phyloP scores from a whole-genome alignment of 2,113 vertebrate genomes.

The Seriola aureovittata region DNA sequence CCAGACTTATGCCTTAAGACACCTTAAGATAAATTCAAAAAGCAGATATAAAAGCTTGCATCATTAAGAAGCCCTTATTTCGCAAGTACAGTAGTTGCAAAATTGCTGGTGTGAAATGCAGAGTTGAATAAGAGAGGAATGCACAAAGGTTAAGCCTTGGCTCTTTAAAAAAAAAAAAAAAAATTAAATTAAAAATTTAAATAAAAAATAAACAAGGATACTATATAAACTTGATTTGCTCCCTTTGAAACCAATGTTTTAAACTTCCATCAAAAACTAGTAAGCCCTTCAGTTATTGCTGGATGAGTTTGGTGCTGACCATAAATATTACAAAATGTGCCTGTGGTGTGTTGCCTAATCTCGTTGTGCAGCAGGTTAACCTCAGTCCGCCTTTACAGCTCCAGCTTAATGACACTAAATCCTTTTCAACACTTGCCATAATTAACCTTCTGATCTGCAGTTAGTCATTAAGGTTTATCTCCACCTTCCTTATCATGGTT shows the following conservation, averaged over 20 bases:
- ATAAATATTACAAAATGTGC: slow-evolving; percentile 1
- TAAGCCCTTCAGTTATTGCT: slow-evolving; percentile 1
- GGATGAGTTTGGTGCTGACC: background rate
- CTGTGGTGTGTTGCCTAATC: background rate
- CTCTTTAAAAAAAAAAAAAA: background rate
- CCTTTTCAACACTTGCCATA: background rate
- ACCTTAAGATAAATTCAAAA: background rate
- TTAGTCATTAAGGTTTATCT: background rate
- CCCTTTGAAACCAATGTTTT: slow-evolving; percentile 18
- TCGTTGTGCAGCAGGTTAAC: background rate
- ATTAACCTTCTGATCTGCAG: background rate
- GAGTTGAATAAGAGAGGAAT: slow-evolving; percentile 6
- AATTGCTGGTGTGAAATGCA: background rate
- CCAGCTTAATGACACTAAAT: background rate
- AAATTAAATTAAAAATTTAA: background rate
- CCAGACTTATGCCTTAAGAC: background rate
- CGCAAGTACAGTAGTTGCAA: background rate
- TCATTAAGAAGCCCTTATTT: slow-evolving; percentile 15
- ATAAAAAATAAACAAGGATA: background rate
- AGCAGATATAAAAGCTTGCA: background rate
- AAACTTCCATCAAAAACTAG: background rate
- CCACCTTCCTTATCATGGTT: slow-evolving; percentile 66
- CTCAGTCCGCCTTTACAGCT: background rate
- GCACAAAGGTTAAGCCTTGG: background rate
- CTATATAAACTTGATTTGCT: background rate